Conservation (phyloP, 2,113 vertebrate species). For the Phyllopteryx taeniolatus region DNA sequence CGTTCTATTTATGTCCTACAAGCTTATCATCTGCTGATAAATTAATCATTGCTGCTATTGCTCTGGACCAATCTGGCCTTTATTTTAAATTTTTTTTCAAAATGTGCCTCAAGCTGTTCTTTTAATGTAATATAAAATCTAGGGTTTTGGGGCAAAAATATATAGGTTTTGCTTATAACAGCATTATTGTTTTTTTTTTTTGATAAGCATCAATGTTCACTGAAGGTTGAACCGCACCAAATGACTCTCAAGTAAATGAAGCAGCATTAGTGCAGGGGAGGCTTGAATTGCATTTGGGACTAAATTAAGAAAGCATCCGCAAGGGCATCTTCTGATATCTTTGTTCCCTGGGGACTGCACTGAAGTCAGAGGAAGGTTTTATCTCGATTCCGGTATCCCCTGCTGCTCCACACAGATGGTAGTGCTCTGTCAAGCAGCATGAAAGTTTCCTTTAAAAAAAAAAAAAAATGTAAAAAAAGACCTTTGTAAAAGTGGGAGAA, state of each 20-base stretch:
- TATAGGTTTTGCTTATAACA: background rate
- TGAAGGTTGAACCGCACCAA: background rate
- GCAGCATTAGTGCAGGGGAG: slow-evolving; percentile 25
- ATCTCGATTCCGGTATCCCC: slow-evolving; percentile 55
- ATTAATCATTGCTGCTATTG: slow-evolving; percentile 58
- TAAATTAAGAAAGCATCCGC: slow-evolving; percentile 47
- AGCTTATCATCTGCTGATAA: slow-evolving; percentile 58
- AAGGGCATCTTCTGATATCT: slow-evolving; percentile 50
- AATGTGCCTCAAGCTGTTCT: slow-evolving; percentile 50
- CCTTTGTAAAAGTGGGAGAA: slow-evolving; percentile 2
- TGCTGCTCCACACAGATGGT: slow-evolving; percentile 48
- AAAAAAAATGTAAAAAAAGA: background rate
- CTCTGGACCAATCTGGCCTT: slow-evolving; percentile 25
- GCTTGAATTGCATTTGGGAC: slow-evolving; percentile 2
- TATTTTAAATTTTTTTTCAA: too few species aligned
- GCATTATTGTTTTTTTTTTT: background rate
- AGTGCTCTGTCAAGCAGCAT: slow-evolving; percentile 20
- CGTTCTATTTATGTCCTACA: slow-evolving; percentile 38
- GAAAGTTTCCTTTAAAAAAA: slow-evolving; percentile 24
- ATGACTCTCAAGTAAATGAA: slow-evolving; percentile 5
- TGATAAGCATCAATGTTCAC: background rate
- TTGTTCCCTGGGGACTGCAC: slow-evolving; percentile 47
- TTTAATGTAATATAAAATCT: slow-evolving; percentile 29
- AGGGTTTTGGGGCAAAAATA: background rate
- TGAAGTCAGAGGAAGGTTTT: slow-evolving; percentile 53